Evolutionary conservation across 2,113 vertebrate genomes (phyloP), one percentile per base, ranked within the genome.

Genomic region (Phyllostomus discolor): DNA sequence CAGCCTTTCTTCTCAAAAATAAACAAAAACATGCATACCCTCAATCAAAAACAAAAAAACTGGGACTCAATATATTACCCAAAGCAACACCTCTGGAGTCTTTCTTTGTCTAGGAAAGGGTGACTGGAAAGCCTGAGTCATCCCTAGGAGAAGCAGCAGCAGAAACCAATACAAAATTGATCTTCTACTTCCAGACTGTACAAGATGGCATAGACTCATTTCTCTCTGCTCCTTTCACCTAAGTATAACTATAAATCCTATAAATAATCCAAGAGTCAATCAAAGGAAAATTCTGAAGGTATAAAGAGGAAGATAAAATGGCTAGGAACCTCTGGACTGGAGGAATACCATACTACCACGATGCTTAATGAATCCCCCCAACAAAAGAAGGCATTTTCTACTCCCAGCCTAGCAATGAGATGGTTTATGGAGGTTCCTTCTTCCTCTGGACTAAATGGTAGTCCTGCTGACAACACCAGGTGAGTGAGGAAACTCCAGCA

Each of bases 91-190:
- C 46, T 88, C 24, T 33, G 79, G 48, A 90, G 78, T 14, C 70
- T 73, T 20, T 81, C 75, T 66, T 70, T 94, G n/a, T 17, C 81
- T n/a, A 48, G 67, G 41, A 88, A 76, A 82, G 35, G 17, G 67
- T 94, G 85, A 66, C 48, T 69, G 28, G 57, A 92, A 92, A 92
- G 22, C 66, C 50, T 16, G 48, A 87, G 57, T 95, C 76, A 94
- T 88, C 84, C 35, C 50, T 48, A 82, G 79, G 57, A 95, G 67
- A 87, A 76, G 85, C 54, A 84, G 69, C 75, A 83, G 54, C 89
- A 96, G 73, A 90, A 87, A 50, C 48, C 67, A 82, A 24, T 84
- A 84, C 50, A 90, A 86, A 96, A 87, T 82, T 76, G 91, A n/a
- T 84, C 66, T 28, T 80, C 33, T 59, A 76, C 54, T 91, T 88